These are phyloP conservation scores for Heteronetta atricapilla DNA, from an alignment of 2,113 vertebrate genomes.

Conservation along the genomic window DNA sequence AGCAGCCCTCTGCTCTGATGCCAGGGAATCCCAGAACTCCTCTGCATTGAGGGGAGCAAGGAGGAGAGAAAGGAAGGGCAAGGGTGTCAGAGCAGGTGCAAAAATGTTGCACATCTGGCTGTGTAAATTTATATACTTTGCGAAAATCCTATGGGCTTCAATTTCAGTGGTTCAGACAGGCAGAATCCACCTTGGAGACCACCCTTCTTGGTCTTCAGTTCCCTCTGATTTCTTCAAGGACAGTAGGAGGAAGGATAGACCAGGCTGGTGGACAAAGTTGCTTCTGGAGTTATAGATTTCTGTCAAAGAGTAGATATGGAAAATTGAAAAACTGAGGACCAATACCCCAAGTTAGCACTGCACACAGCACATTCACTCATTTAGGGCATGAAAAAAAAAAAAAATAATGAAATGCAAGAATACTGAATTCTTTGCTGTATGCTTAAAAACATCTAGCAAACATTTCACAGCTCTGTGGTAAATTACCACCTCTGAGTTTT, in stretches of 20 bases:
- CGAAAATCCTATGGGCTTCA: background rate
- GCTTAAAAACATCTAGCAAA: background rate
- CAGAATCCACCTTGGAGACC: background rate
- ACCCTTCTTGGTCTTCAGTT: background rate
- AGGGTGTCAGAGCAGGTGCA: background rate
- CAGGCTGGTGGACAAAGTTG: background rate
- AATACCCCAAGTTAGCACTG: background rate
- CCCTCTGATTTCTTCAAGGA: background rate
- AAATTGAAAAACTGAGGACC: background rate
- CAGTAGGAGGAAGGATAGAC: background rate
- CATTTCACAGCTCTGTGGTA: background rate
- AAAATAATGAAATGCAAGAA: background rate
- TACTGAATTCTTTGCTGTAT: background rate
- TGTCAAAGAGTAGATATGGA: background rate
- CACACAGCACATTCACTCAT: background rate
- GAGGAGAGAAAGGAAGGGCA: background rate
- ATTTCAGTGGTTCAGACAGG: background rate
- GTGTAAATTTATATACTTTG: background rate
- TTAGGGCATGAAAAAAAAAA: background rate
- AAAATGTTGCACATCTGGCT: background rate
- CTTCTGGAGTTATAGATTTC: background rate
- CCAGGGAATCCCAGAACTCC: background rate
- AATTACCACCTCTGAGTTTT: background rate
- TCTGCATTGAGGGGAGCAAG: background rate
- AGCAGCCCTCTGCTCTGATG: accelerated